Evolutionary conservation across 2,113 vertebrate genomes (phyloP), one percentile per base, ranked within the genome.

Genomic region (Lepisosteus oculatus): DNA sequence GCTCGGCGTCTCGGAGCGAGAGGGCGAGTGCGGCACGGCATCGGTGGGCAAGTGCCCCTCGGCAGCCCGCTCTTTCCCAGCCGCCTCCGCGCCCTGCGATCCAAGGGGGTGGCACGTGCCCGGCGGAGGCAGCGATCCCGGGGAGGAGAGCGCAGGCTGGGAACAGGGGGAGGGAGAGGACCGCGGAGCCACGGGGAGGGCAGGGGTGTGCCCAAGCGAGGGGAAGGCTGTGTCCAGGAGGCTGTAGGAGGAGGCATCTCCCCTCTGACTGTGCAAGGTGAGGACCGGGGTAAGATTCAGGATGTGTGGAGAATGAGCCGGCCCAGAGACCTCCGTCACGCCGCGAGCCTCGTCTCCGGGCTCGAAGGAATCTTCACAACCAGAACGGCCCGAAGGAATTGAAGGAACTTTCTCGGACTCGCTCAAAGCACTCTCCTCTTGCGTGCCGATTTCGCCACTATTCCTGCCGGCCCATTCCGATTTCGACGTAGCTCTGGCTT

Each of bases 121-220:
- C 43, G 65, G 3, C 3, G 17, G 65, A 3, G 12, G 14, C 44
- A 12, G 13, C n/a, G 69, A n/a, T 70, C n/a, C 13, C 15, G 41
- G 29, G 56, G 43, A 29, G 51, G 6, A 55, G 15, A 47, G n/a
- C 9, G 44, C 8, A 43, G 41, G 61, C 45, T 45, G 69, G 11
- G 44, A 8, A 45, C 41, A 17, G 47, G 72, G 29, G 73, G 57
- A 51, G 65, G 45, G 3, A 47, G 51, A 15, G 54, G 55, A 44
- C 44, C 14, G 54, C 43, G 74, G 15, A 15, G 61, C 13, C 65
- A 72, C 8, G 69, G 63, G 41, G 72, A 76, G 13, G 54, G 62
- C 73, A 15, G 76, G 76, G 44, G 73, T 78, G 55, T 72, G 55
- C 55, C 76, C 76, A 6, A 75, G 76, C 5, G 76, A 75, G 61